Evolutionary conservation across 2,888 invertebrate species (phyloP), one percentile per base, ranked within the genome.

Genomic region (Watsonalla cultraria): DNA sequence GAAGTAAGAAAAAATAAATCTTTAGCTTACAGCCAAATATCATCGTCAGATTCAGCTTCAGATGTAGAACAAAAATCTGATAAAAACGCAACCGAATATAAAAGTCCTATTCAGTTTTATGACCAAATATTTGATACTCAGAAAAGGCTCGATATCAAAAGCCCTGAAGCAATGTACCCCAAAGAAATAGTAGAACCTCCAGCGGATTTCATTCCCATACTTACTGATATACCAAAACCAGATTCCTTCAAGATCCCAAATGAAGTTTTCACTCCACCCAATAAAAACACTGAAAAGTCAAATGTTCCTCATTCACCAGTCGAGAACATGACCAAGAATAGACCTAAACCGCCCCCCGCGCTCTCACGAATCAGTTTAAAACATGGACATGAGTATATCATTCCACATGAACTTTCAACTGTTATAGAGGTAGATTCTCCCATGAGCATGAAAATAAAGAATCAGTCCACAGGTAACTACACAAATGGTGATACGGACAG

Each of bases 401-500:
- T 81, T 51, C 90, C 91, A 0, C 94, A 94, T 66, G 94, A 94
- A 74, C 78, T 94, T 47, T 94, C 94, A 7, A 94, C 94, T 2
- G 94, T 94, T 47, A 80, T 93, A 0, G 94, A 94, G 80, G 92
- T 94, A 5, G 94, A 94, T 62, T 94, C 94, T 0, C 94, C 94
- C 0, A 92, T 91, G 64, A 93, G 94, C 54, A 82, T 89, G 0
- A 86, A 84, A 76, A 59, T 86, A 15, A 85, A 82, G 73, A 82
- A 65, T 52, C 75, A 77, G 48, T 74, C 81, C 15, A 74, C 80
- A 8, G 74, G 70, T 13, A 68, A 70, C 45, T 72, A 77, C 49
- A 65, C 59, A 7, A 77, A 73, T 49, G 37, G 56, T 54, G 74
- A 77, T 47, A 48, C 53, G 34, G 56, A 62, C 53, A 55, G 57